Percentiles rank a stretch among this genome's conserved stretches.
Conservation (phyloP, 2,797 vertebrate species). For the Saxicola maurus region DNA sequence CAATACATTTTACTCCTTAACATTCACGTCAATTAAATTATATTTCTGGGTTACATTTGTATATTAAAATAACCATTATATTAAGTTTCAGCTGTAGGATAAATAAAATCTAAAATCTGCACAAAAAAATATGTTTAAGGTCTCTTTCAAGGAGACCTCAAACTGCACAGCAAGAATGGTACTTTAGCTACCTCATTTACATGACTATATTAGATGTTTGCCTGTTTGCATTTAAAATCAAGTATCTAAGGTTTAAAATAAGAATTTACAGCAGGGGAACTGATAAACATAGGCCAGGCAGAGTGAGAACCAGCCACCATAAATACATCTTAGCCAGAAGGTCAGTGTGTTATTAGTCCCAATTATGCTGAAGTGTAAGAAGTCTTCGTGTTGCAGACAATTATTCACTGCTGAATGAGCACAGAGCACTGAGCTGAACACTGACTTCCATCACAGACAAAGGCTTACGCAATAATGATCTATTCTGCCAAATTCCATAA, state of each 20-base stretch:
- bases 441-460: conserved; percentile 31
- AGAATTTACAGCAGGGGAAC: neutral
- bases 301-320: conserved; percentile 22
- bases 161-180: rapidly evolving
- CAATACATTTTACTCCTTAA: neutral
- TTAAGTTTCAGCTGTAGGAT: neutral
- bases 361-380: conserved; percentile 61
- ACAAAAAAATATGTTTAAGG: neutral
- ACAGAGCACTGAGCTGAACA: conserved; percentile 45
- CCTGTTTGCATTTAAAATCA: neutral
- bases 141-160: neutral
- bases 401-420: conserved; percentile 64
- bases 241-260: neutral
- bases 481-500: conserved; percentile 14
- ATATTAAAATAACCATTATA: neutral
- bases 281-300: conserved; percentile 6
- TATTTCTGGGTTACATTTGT: neutral
- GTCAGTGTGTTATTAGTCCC: conserved; percentile 67
- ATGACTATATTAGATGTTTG: neutral
- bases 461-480: conserved; percentile 1
- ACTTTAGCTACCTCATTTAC: neutral
- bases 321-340: conserved; percentile 58
- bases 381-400: conserved; percentile 56
- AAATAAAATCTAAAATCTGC: neutral
- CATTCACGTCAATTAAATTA: neutral